A percentile compares a stretch with the other conserved stretches of the same genome.
Conservation (phyloP, 2,113 vertebrate species). For the Bufo bufo region DNA sequence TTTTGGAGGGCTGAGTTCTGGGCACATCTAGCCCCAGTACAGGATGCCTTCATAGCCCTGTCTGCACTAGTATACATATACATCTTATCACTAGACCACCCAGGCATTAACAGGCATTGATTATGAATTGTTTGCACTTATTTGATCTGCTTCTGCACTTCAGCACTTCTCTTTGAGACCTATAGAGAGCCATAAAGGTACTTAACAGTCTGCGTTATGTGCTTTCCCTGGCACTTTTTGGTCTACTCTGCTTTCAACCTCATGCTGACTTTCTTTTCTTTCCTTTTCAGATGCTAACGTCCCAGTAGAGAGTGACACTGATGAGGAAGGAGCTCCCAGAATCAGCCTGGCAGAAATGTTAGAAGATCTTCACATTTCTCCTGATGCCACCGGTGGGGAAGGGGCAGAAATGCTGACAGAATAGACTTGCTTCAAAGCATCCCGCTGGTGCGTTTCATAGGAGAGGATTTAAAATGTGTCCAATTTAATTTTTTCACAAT, state of each 20-base stretch:
- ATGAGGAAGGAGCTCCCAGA: slow-evolving; percentile 88
- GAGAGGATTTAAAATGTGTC: slow-evolving; percentile 47
- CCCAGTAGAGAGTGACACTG: slow-evolving; percentile 91
- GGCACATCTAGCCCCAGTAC: too few relatives aligned
- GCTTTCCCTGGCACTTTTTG: slow-evolving; percentile 14
- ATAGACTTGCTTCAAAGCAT: slow-evolving; percentile 56
- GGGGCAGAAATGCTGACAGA: slow-evolving; percentile 89
- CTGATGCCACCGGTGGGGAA: slow-evolving; percentile 89
- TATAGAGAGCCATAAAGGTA: background rate
- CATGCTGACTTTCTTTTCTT: slow-evolving; percentile 24
- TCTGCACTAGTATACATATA: too few relatives aligned
- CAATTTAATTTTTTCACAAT: slow-evolving; percentile 39
- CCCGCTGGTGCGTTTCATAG: slow-evolving; percentile 18
- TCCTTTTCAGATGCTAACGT: slow-evolving; percentile 76
- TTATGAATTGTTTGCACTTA: background rate
- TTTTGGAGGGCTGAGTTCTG: too few relatives aligned
- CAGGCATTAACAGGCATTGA: background rate
- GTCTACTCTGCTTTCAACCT: background rate
- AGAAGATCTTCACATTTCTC: slow-evolving; percentile 88
- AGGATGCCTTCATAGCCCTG: too few relatives aligned
- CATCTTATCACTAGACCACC: background rate
- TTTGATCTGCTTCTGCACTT: background rate
- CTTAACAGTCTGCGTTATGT: slow-evolving; percentile 9
- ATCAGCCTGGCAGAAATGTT: slow-evolving; percentile 94
- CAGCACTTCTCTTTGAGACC: background rate